These are phyloP conservation scores for Psephotus haematonotus DNA, from an alignment of 2,113 vertebrate species.

Conservation along the genomic window DNA sequence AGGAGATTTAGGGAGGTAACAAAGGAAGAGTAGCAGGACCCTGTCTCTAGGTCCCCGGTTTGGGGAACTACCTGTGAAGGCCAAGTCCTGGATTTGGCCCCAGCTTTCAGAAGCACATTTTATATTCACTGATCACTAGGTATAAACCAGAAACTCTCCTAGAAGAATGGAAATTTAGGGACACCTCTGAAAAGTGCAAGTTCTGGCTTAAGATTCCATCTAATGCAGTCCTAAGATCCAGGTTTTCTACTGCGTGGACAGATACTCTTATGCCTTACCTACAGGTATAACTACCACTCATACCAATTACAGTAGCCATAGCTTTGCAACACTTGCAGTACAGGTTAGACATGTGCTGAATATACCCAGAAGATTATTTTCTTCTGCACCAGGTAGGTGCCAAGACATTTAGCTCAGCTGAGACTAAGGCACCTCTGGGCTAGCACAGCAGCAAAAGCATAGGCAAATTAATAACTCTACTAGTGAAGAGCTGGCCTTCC, in stretches of 20 bases:
- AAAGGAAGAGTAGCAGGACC: background rate
- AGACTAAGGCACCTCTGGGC: background rate
- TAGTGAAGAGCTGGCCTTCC: background rate
- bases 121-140: background rate
- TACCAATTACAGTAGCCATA: background rate
- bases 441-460: background rate
- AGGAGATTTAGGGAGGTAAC: background rate
- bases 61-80: background rate
- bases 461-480: background rate
- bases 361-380: background rate
- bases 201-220: background rate
- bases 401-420: background rate
- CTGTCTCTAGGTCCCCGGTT: background rate
- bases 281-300: background rate
- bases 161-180: background rate
- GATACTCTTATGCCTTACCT: background rate
- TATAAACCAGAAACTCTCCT: background rate
- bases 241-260: background rate
- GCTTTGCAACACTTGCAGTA: background rate
- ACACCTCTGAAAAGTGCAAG: background rate
- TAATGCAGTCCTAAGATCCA: background rate
- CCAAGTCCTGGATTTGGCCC: background rate
- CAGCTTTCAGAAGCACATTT: background rate
- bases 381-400: background rate
- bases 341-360: background rate